Conservation (phyloP, 2,888 invertebrate species). For the Myathropa florea region DNA sequence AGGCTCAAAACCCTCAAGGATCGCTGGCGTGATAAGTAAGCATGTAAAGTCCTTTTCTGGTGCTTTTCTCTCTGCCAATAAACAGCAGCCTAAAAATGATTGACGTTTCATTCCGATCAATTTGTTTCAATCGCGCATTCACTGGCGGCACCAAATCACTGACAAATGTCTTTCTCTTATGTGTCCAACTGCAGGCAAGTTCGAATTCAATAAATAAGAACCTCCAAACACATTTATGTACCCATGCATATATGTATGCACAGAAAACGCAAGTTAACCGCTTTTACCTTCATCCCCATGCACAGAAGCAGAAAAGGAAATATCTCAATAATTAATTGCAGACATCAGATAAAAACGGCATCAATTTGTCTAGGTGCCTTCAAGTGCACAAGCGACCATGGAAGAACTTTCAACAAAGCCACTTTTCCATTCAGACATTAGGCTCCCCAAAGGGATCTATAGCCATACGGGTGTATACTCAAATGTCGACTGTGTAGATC, state of each 20-base stretch:
- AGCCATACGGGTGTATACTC: neutral
- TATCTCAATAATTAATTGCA: constrained; percentile 80
- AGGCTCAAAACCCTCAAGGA: too few relatives aligned
- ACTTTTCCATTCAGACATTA: constrained; percentile 20
- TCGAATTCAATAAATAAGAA: neutral
- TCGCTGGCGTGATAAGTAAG: too few relatives aligned
- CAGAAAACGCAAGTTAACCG: neutral
- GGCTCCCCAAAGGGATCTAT: neutral
- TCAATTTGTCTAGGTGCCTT: constrained; percentile 71
- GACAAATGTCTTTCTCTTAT: neutral
- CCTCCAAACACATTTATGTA: neutral
- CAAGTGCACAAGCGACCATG: constrained; percentile 65
- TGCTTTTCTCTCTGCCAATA: too few relatives aligned
- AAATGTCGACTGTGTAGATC: constrained; percentile 1
- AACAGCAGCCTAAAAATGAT: neutral
- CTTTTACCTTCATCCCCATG: neutral
- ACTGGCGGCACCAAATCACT: neutral
- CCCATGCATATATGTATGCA: neutral
- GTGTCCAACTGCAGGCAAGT: neutral
- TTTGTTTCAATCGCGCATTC: neutral
- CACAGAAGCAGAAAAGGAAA: constrained; percentile 8
- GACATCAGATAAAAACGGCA: constrained; percentile 78
- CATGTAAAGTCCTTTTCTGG: too few relatives aligned
- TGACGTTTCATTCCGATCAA: neutral
- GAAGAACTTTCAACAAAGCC: constrained; percentile 54